A percentile compares a stretch with the other conserved stretches of the same genome.
Evolutionary conservation across 1,140 invertebrate genomes (phyloP).

Genomic region (Palaemon carinicauda): DNA sequence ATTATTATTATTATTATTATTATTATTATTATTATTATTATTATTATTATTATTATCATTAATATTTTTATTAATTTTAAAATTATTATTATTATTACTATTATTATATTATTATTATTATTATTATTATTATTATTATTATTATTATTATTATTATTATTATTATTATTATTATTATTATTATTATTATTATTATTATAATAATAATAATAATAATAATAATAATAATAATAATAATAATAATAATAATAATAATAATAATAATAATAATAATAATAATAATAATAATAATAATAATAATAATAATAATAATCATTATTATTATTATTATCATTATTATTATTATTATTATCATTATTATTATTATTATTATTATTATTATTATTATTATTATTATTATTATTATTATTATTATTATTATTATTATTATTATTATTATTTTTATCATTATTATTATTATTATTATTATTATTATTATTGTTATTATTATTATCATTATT

Average conservation of each 20-base stretch:
- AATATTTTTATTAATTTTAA: not conserved
- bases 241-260: not conserved
- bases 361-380: too few relatives aligned
- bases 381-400: too few relatives aligned
- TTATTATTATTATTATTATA: not conserved
- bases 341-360: too few relatives aligned
- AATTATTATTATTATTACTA: not conserved
- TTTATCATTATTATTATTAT: too few relatives aligned
- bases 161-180: not conserved
- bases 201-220: not conserved
- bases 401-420: too few relatives aligned
- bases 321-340: too few relatives aligned
- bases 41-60: not conserved
- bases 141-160: not conserved
- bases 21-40: not conserved
- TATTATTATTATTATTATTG: too few relatives aligned
- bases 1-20: not conserved
- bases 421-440: too few relatives aligned
- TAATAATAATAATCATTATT: too few relatives aligned
- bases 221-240: not conserved
- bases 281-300: not conserved
- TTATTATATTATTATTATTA: not conserved
- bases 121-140: not conserved
- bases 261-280: not conserved
- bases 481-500: too few relatives aligned